A percentile compares a stretch with the other conserved stretches of the same genome.
Conservation (phyloP, 2,888 invertebrate genomes). For the Acanthopleura granulata region DNA sequence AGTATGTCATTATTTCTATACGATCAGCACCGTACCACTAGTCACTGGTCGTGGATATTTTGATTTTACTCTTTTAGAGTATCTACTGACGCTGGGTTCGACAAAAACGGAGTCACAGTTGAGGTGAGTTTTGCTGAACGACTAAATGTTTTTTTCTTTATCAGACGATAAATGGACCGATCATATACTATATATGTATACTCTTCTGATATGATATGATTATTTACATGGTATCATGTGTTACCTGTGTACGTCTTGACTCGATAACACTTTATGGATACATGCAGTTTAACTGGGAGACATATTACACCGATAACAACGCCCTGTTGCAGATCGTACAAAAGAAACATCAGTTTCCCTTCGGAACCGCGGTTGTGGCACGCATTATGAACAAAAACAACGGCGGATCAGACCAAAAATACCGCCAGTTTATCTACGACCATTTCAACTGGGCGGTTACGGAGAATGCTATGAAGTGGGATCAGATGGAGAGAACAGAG, state of each 20-base stretch:
- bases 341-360: not conserved
- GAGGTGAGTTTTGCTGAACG: not conserved
- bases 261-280: too few relatives aligned
- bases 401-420: not conserved
- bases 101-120: not conserved
- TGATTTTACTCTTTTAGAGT: not conserved
- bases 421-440: not conserved
- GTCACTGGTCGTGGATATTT: too few relatives aligned
- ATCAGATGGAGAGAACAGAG: not conserved
- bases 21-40: too few relatives aligned
- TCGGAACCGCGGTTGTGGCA: not conserved
- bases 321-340: not conserved
- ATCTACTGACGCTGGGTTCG: not conserved
- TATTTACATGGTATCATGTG: too few relatives aligned
- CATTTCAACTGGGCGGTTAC: conserved; percentile 1
- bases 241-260: too few relatives aligned
- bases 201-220: too few relatives aligned
- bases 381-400: not conserved
- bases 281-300: too few relatives aligned
- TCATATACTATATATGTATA: too few relatives aligned
- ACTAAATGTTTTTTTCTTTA: too few relatives aligned
- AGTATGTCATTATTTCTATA: too few relatives aligned
- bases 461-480: not conserved
- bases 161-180: too few relatives aligned
- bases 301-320: too few relatives aligned